These are phyloP conservation scores for Danio jaintianensis DNA, from an alignment of 2,797 vertebrate species.

Conservation along the genomic window DNA sequence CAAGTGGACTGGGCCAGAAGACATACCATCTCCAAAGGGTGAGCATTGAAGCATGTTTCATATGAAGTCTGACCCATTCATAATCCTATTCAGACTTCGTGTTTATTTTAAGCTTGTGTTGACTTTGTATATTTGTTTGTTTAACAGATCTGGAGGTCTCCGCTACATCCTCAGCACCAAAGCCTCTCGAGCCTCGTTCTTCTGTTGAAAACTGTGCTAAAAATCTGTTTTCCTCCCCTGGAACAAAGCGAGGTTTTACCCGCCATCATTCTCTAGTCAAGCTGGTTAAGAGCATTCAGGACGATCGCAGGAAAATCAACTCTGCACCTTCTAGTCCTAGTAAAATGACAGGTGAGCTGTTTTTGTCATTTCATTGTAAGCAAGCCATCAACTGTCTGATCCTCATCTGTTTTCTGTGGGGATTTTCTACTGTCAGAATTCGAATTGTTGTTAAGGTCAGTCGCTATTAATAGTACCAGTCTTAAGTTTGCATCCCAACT, in stretches of 20 bases:
- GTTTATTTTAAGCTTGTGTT: not conserved
- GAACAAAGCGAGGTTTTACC: constrained; percentile 86
- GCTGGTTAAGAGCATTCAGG: constrained; percentile 88
- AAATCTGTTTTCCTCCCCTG: constrained; percentile 88
- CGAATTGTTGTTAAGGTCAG: not conserved
- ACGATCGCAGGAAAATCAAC: constrained; percentile 90
- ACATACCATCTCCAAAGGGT: constrained; percentile 83
- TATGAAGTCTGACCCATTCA: not conserved
- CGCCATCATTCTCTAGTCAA: constrained; percentile 94
- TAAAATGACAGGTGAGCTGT: constrained; percentile 77
- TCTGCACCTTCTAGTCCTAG: constrained; percentile 91
- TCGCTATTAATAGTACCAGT: not conserved
- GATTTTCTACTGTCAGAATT: not conserved
- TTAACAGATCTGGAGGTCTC: constrained; percentile 67
- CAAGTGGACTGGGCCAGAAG: constrained; percentile 90
- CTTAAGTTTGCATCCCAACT: not conserved
- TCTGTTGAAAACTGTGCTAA: constrained; percentile 90
- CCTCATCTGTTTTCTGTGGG: not conserved
- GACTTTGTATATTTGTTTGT: not conserved
- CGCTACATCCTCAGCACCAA: constrained; percentile 53
- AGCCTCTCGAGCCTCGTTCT: constrained; percentile 67
- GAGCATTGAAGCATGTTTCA: not conserved
- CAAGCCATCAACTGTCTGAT: not conserved
- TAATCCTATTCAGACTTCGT: not conserved
- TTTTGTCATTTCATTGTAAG: not conserved